Evolutionary conservation across 2,888 invertebrate genomes (phyloP), one percentile per base, ranked within the genome.

Genomic region (Malacosoma neustria): DNA sequence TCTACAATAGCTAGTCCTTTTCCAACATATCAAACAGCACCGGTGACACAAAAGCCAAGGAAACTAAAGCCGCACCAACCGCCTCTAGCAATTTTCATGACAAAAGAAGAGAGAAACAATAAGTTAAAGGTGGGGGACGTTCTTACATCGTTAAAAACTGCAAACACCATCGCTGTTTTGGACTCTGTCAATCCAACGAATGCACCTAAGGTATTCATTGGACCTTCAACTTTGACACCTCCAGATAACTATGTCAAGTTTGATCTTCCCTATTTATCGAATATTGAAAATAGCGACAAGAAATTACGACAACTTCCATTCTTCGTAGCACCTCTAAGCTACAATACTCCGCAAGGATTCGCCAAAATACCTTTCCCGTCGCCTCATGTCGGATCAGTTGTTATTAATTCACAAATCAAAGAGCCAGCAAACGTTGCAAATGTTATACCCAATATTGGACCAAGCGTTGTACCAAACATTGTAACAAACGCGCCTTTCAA

Each of bases 301-400:
- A 93, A 92, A 69, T 87, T 93, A 1, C 90, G 90, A 37, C 91
- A 92, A 47, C 67, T 94, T 1, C 93, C 94, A 0, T 95, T 95
- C 72, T 95, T 95, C 54, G 95, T 95, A 4, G 95, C 95, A 1
- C 95, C 95, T 0, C 70, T 94, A 13, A 95, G 93, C 57, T 95
- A 94, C 57, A 91, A 92, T 49, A 91, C 94, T n/a, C 95, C 94
- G 0, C 87, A 89, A 34, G 95, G 95, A 2, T 95, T 93, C 60
- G 92, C 93, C 0, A 95, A 95, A 73, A 95, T 95, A 45, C 91
- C 94, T 0, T 89, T 95, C 62, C 95, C 95, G 0, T 91, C 94
- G 9, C 95, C 95, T 0, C 95, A 95, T 54, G 94, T 95, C 0
- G 95, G 95, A 1, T 94, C 94, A 0, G 93, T 95, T 3, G 93